Evolutionary conservation across 2,888 invertebrate species (phyloP), one percentile per base, ranked within the genome.

Genomic region (Ectemnius cavifrons): DNA sequence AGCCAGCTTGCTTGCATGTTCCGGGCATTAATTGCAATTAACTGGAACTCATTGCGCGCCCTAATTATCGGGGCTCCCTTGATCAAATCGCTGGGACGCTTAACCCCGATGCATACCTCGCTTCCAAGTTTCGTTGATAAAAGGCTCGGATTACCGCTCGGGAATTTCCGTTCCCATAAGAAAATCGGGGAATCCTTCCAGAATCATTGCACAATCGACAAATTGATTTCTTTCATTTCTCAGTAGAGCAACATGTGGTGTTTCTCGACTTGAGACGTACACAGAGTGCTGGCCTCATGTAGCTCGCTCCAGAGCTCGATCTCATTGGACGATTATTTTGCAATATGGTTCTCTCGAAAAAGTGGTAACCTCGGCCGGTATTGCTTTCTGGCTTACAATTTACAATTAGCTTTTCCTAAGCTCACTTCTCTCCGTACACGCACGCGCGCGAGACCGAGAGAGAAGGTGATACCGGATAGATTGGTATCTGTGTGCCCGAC

Each of bases 11-110:
- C 69, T 64, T 75, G 71, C 79, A 77, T 75, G 78, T 61, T 63
- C 75, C 59, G 71, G 75, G 75, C 71, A 75, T 73, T 77, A 75
- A 79, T 80, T 68, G 70, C 66, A 68, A 79, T 81, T 77, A 75
- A 77, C 65, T 67, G 61, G 75, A 56, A 70, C 70, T 79, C 73
- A 67, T 67, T 67, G 71, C 73, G 57, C 23, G 57, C 52, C 52
- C 52, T 16, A 52, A 52, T 52, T 16, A 16, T 52, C 52, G 52
- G 6, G 5, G 52, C 1, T 23, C 56, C 27, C 20, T 23, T 4
- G 37, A 27, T 23, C 16, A 13, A 2, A 14, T 64, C 61, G 8
- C 23, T 23, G 67, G 67, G 66, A 62, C 63, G 64, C n/a, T 11
- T 37, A 11, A 37, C 37, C 37, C 37, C 37, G 37, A 37, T 37